A percentile compares a stretch with the other conserved stretches of the same genome.
These are phyloP conservation scores for Tetropium fuscum DNA, from an alignment of 2,888 invertebrate species.

Conservation along the genomic window DNA sequence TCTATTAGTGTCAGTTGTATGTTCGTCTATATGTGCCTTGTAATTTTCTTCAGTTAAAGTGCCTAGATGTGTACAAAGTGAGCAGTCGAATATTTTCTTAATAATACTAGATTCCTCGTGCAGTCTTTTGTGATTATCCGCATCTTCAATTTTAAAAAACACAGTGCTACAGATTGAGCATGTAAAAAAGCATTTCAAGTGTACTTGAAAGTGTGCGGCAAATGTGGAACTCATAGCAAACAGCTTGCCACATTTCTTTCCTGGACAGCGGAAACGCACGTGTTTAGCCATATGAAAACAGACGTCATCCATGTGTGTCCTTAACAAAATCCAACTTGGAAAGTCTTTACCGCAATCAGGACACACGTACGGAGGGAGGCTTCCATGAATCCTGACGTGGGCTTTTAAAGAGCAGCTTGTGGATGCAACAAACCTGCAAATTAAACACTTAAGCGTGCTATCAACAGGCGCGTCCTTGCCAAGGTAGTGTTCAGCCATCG, in stretches of 20 bases:
- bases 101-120: constrained; percentile 34
- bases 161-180: constrained; percentile 63
- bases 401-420: constrained; percentile 68
- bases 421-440: constrained; percentile 62
- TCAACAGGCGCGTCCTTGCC: constrained; percentile 53
- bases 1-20: constrained; percentile 51
- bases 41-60: constrained; percentile 41
- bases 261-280: constrained; percentile 59
- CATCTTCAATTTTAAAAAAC: constrained; percentile 62
- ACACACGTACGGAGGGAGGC: constrained; percentile 70
- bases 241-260: constrained; percentile 62
- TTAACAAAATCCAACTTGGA: constrained; percentile 66
- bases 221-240: constrained; percentile 67
- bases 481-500: constrained; percentile 55
- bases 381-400: constrained; percentile 73
- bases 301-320: constrained; percentile 68
- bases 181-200: constrained; percentile 60
- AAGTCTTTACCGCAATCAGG: constrained; percentile 75
- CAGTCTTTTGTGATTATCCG: constrained; percentile 21
- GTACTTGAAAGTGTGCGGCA: constrained; percentile 63
- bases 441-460: constrained; percentile 51
- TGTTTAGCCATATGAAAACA: constrained; percentile 66
- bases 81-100: constrained; percentile 46
- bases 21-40: constrained; percentile 55
- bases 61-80: constrained; percentile 48